Evolutionary conservation across 2,797 vertebrate species (phyloP).

Genomic region (Hybognathus amarus): DNA sequence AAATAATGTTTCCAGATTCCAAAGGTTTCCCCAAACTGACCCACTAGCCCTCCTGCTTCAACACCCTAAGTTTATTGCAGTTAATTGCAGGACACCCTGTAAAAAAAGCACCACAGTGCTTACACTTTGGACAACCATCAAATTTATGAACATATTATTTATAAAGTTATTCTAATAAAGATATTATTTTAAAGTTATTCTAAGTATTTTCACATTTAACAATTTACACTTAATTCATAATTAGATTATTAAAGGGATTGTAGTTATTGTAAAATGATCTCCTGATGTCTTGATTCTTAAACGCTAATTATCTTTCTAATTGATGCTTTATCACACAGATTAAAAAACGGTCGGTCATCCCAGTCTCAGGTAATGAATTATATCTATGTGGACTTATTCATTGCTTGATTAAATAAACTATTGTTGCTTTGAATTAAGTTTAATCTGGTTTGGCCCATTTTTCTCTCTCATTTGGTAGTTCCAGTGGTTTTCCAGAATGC

Average conservation of each 20-base stretch:
- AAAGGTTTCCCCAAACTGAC: not conserved
- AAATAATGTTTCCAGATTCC: not conserved
- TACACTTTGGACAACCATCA: not conserved
- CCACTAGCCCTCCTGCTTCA: not conserved
- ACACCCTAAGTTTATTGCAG: not conserved
- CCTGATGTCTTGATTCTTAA: conserved; percentile 8
- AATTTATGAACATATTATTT: not conserved
- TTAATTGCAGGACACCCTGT: not conserved
- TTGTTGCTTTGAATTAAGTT: not conserved
- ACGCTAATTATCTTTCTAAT: conserved; percentile 29
- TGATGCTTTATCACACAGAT: conserved; percentile 68
- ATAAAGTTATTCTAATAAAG: too few relatives aligned
- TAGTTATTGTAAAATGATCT: not conserved
- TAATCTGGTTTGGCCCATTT: not conserved
- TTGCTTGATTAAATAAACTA: not conserved
- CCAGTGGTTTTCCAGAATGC: conserved; percentile 45
- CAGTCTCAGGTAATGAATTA: conserved; percentile 68
- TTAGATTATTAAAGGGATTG: conserved; percentile 6
- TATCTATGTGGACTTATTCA: not conserved
- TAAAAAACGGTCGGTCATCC: conserved; percentile 67
- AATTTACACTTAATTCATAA: not conserved
- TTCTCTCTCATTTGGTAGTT: conserved; percentile 21
- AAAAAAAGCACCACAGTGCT: not conserved
- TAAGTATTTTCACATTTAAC: not conserved
- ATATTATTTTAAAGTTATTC: not conserved